Percentiles rank a stretch among this genome's conserved stretches.
Conservation (phyloP, 2,113 vertebrate genomes). For the Heteronetta atricapilla region DNA sequence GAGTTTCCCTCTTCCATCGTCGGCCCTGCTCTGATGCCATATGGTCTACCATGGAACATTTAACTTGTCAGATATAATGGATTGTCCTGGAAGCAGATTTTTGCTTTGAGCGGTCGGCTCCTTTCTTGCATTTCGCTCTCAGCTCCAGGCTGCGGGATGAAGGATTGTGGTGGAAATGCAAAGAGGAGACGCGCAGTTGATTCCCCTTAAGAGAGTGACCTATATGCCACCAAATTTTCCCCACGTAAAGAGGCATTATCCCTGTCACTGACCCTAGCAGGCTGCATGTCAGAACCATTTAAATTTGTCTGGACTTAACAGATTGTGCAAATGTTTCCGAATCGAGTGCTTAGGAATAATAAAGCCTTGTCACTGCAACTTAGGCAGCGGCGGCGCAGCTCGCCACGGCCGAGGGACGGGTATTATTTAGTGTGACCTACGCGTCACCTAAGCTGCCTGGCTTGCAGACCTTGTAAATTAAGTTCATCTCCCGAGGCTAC, state of each 20-base stretch:
- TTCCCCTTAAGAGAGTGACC: slow-evolving; percentile 81
- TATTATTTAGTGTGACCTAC: slow-evolving; percentile 65
- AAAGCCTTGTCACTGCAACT: slow-evolving; percentile 64
- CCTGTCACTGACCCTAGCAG: slow-evolving; percentile 75
- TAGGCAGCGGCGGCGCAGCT: slow-evolving; percentile 9
- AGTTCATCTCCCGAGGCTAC: slow-evolving; percentile 22
- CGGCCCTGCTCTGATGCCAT: slow-evolving; percentile 84
- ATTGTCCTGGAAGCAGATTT: slow-evolving; percentile 91
- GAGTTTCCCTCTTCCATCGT: slow-evolving; percentile 78
- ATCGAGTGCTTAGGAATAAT: slow-evolving; percentile 71
- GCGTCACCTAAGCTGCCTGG: slow-evolving; percentile 54
- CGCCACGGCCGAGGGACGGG: slow-evolving; percentile 33
- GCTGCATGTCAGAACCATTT: slow-evolving; percentile 78
- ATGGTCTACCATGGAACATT: slow-evolving; percentile 92
- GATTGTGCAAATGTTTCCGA: slow-evolving; percentile 72
- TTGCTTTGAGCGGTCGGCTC: slow-evolving; percentile 85
- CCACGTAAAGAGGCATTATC: slow-evolving; percentile 79
- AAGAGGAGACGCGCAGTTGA: slow-evolving; percentile 68
- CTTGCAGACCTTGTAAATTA: slow-evolving; percentile 29
- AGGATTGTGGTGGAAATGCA: slow-evolving; percentile 78
- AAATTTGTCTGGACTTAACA: slow-evolving; percentile 73
- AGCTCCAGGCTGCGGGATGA: slow-evolving; percentile 82
- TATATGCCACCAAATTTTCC: slow-evolving; percentile 75
- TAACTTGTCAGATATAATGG: slow-evolving; percentile 93
- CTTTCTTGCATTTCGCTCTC: slow-evolving; percentile 79